Percentiles rank a stretch among this genome's conserved stretches.
Evolutionary conservation across 2,888 invertebrate species (phyloP).

Genomic region (Lycaena phlaeas): DNA sequence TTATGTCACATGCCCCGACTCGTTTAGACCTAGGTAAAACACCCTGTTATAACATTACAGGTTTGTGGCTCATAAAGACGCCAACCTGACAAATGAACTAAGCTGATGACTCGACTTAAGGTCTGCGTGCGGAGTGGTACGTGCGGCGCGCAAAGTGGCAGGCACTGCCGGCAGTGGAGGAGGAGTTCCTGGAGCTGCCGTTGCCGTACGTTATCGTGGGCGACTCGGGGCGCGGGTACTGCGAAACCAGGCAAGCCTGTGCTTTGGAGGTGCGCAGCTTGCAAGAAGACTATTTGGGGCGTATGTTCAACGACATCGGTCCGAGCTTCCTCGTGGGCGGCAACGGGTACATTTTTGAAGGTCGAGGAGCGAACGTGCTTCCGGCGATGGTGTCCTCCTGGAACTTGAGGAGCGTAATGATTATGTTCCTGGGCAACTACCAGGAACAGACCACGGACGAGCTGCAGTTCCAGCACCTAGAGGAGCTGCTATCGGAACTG

Average conservation of each 20-base stretch:
- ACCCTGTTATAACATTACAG: background rate
- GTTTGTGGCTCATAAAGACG: background rate
- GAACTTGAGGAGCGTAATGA: conserved; percentile 37
- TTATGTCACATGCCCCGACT: conserved; percentile 27
- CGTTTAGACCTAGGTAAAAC: conserved; percentile 53
- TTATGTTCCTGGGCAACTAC: conserved; percentile 57
- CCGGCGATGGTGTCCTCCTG: conserved; percentile 39
- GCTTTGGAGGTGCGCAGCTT: conserved; percentile 35
- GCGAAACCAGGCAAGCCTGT: conserved; percentile 35
- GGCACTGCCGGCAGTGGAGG: conserved; percentile 38
- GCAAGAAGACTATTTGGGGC: conserved; percentile 37
- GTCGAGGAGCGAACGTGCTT: conserved; percentile 45
- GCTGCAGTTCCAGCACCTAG: conserved; percentile 39
- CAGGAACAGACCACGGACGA: conserved; percentile 24
- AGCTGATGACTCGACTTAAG: conserved; percentile 31
- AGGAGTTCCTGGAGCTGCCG: conserved; percentile 35
- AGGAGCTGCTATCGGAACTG: conserved; percentile 33
- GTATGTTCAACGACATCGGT: conserved; percentile 41
- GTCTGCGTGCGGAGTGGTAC: conserved; percentile 52
- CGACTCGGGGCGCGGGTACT: conserved; percentile 38
- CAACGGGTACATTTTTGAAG: conserved; percentile 49
- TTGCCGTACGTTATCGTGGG: conserved; percentile 42
- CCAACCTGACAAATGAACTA: conserved; percentile 13
- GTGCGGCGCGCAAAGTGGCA: conserved; percentile 55
- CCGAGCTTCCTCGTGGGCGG: conserved; percentile 53